Base-by-base conservation (phyloP, 2,888 invertebrate genomes). In the Seira ritae region DNA sequence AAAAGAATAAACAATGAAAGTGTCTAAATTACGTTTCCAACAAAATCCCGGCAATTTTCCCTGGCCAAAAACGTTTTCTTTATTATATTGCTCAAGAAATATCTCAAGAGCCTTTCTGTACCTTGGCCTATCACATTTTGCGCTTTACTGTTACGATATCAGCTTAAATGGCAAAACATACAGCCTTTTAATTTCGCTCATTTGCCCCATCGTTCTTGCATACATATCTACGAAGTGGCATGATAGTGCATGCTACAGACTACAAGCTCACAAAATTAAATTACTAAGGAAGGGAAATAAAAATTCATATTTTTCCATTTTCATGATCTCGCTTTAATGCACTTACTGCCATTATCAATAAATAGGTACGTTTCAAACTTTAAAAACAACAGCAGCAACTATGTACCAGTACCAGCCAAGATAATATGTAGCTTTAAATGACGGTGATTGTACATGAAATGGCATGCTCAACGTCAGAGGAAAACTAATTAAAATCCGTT, bases 401-500 rank as follows among this genome's bases (percentile, higher is more conserved):
- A n/a, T n/a, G n/a, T n/a, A n/a, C n/a, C 42, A 4, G 42, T 42
- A 50, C 12, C 50, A 50, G 3, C 12, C 50, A 50, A 50, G 31
- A 15, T 60, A n/a, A n/a, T 60, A 60, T 60, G 60, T 60, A 23
- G 67, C 20, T 31, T 67, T 67, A 15, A 67, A 24, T 67, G 65
- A 65, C 65, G 65, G 65, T 6, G n/a, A 20, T 65, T 65, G 65
- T 4, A 1, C 12, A 10, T 67, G 23, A 6, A 67, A 67, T 10
- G 10, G 50, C 15, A 50, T 50, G 12, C 15, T 50, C 12, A n/a
- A 8, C 50, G 50, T 50, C 50, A 50, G 50, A 8, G 50, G 50
- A n/a, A 72, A 70, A 72, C 20, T 72, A 72, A 72, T 60, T 72
- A 72, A 72, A 72, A 69, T 10, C 55, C 2, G 24, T 50, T 50